phyloP scores from a whole-genome alignment of 2,797 vertebrate genomes.

The Hydrolagus colliei region DNA sequence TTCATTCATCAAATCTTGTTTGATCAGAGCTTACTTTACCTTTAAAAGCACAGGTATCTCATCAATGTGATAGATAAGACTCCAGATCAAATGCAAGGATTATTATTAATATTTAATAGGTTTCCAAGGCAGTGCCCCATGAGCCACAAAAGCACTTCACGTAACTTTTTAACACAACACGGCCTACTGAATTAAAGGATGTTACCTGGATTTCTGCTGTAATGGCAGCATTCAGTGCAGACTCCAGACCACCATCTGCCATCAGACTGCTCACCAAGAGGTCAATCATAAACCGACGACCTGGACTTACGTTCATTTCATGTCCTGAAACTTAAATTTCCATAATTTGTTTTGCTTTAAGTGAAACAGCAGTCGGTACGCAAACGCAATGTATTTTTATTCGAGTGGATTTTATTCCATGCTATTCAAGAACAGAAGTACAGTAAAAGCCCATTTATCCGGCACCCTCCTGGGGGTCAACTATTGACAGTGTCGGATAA shows the following conservation, averaged over 20 bases:
- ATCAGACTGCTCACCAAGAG: constrained; percentile 94
- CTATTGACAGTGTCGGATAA: too few species aligned
- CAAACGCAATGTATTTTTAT: too few species aligned
- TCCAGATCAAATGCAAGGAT: too few species aligned
- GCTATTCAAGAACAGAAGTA: too few species aligned
- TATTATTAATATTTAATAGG: too few species aligned
- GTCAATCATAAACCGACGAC: constrained; percentile 97
- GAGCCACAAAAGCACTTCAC: background rate
- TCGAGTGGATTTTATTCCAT: too few species aligned
- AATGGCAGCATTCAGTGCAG: constrained; percentile 87
- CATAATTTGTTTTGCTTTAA: background rate
- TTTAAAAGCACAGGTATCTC: too few species aligned
- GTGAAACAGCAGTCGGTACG: background rate
- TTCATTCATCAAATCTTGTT: too few species aligned
- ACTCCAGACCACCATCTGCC: constrained; percentile 94
- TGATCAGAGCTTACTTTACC: too few species aligned
- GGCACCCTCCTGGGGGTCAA: too few species aligned
- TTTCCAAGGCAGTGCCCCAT: background rate
- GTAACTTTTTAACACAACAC: background rate
- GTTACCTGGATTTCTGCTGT: constrained; percentile 95
- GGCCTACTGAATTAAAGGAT: background rate
- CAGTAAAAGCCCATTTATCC: too few species aligned
- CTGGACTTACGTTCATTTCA: constrained; percentile 87
- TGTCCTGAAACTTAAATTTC: constrained; percentile 73
- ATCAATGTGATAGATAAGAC: too few species aligned